Evolutionary conservation across 2,888 invertebrate genomes (phyloP).

Genomic region (Luperina testacea): DNA sequence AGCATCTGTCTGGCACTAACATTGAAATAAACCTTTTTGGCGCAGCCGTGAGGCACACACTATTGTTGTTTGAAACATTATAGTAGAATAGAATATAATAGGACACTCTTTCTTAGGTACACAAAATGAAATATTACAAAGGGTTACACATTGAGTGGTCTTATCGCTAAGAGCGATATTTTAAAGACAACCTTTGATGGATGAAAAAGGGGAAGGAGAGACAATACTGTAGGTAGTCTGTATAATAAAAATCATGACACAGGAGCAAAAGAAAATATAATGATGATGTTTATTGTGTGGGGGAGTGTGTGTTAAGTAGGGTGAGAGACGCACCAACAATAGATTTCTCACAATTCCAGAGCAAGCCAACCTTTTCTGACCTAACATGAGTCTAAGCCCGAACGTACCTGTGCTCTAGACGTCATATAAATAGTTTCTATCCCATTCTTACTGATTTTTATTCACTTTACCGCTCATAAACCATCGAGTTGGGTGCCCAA

Average conservation of each 20-base stretch:
- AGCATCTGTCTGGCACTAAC: too few relatives aligned
- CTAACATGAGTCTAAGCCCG: neutral
- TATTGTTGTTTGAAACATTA: too few relatives aligned
- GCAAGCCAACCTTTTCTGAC: neutral
- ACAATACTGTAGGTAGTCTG: neutral
- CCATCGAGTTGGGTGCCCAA: conserved; percentile 40
- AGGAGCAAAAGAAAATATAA: neutral
- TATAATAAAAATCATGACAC: neutral
- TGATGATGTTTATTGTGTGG: neutral
- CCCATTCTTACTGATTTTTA: conserved; percentile 56
- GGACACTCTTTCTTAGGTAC: too few relatives aligned
- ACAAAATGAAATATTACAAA: too few relatives aligned
- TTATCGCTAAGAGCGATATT: too few relatives aligned
- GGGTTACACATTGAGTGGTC: too few relatives aligned
- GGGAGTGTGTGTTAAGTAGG: neutral
- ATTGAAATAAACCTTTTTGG: too few relatives aligned
- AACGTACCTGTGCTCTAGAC: conserved; percentile 41
- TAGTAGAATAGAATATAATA: neutral
- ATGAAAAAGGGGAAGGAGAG: too few relatives aligned
- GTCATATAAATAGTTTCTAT: conserved; percentile 55
- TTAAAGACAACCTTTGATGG: too few relatives aligned
- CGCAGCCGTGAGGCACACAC: too few relatives aligned
- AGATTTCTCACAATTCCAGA: neutral
- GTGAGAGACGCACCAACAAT: neutral
- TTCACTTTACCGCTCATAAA: conserved; percentile 51